Evolutionary conservation across 2,797 vertebrate species (phyloP).

Genomic region (Pogoniulus pusillus): DNA sequence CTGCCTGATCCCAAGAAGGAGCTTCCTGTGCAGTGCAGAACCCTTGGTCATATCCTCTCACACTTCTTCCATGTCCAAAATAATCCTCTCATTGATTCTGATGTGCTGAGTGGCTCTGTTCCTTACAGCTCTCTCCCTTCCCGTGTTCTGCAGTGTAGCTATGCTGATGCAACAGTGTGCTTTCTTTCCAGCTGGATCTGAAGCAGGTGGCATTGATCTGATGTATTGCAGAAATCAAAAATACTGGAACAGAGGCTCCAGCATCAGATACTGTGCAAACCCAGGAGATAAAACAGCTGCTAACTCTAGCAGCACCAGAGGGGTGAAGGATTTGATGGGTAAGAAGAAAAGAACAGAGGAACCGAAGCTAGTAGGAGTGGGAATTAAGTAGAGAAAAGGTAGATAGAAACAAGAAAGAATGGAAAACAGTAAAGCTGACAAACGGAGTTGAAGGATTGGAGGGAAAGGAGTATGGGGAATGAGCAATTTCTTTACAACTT

Average conservation of each 20-base stretch:
- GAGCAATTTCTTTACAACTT: background rate
- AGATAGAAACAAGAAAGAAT: background rate
- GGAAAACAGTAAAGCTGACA: background rate
- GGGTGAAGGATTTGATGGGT: background rate
- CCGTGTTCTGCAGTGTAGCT: background rate
- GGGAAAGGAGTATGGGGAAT: background rate
- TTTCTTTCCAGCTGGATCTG: slow-evolving; percentile 11
- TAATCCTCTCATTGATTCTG: background rate
- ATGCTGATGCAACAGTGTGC: background rate
- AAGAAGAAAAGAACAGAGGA: background rate
- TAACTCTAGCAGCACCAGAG: background rate
- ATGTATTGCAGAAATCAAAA: background rate
- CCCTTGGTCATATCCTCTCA: background rate
- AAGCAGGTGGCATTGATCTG: background rate
- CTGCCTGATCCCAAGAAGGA: background rate
- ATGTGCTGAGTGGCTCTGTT: background rate
- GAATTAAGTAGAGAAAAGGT: background rate
- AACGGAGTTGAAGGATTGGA: background rate
- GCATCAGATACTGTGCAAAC: background rate
- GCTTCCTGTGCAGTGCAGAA: background rate
- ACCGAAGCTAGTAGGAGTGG: background rate
- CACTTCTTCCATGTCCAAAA: background rate
- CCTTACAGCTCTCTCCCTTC: background rate
- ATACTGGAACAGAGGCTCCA: background rate
- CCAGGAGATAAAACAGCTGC: background rate